Base-by-base conservation (phyloP, 2,888 invertebrate genomes). In the Hypolimnas misippus region DNA sequence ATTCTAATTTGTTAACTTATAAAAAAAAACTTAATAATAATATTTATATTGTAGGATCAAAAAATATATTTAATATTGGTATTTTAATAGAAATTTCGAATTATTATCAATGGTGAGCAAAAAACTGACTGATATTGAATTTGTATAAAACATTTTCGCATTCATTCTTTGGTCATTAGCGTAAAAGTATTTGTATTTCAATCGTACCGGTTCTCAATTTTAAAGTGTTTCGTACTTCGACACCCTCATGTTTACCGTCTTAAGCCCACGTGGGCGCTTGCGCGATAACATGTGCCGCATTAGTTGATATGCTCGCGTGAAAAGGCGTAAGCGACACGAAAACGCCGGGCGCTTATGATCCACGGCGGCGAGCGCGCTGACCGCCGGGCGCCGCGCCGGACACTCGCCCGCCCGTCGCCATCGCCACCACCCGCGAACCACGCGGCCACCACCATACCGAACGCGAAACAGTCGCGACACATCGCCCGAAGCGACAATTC, bases 181-280 rank as follows among this genome's bases (percentile, higher is more conserved):
- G 14, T 56, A 5, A 10, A 19, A 12, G 10, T 3, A 10, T 29
- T 35, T 40, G n/a, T 42, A 12, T 7, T n/a, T 2, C 51, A 14
- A 42, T 33, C 19, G 25, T 16, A 49, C 6, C 12, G 25, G 16
- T 5, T 17, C 14, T 53, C 33, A n/a, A 31, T 54, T 49, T 38
- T 10, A 46, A 50, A 52, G 35, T 46, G 53, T 49, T 53, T 25
- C 16, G 12, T 33, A 46, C n/a, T 60, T 35, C 51, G 25, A 46
- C 51, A 58, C 59, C 56, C 63, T 58, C 56, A 46, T 62, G 65
- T 64, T 63, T 63, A 62, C 70, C 67, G 68, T 63, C 64, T 64
- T 57, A 10, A 62, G 63, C 42, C 59, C 73, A 71, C 71, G 74
- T 72, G 76, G 70, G 79, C 84, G 84, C 85, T 68, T 82, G 84